A percentile compares a stretch with the other conserved stretches of the same genome.
phyloP scores from a whole-genome alignment of 2,888 invertebrate species.

The Priocnemis perturbator region DNA sequence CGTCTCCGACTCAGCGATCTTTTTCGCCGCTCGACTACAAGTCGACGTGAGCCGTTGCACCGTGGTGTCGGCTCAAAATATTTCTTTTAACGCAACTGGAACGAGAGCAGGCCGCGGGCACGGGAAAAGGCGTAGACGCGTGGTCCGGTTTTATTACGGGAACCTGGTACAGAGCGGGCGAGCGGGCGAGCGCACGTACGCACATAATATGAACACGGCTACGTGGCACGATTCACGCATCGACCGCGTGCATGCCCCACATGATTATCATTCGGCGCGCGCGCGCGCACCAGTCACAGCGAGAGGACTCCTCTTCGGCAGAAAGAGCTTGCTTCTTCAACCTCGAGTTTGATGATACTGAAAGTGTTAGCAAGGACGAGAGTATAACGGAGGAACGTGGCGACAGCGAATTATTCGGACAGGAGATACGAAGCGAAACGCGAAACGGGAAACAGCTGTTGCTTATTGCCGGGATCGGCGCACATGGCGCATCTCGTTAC shows the following conservation, averaged over 20 bases:
- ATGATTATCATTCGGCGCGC: conserved; percentile 50
- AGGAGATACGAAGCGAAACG: conserved; percentile 8
- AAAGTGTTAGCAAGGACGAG: not conserved
- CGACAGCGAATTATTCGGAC: conserved; percentile 42
- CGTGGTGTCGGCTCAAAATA: too few relatives aligned
- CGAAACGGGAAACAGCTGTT: conserved; percentile 53
- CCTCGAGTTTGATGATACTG: too few relatives aligned
- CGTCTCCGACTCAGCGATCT: too few relatives aligned
- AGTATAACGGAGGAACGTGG: not conserved
- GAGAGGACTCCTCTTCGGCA: too few relatives aligned
- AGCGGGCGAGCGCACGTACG: not conserved
- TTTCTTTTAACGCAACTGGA: conserved; percentile 10
- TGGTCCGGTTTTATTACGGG: conserved; percentile 56
- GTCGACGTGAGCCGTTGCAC: too few relatives aligned
- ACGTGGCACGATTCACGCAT: conserved; percentile 28
- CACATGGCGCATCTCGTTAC: conserved; percentile 49
- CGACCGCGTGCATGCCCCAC: conserved; percentile 42
- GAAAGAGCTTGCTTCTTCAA: too few relatives aligned
- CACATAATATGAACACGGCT: not conserved
- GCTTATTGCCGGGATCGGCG: conserved; percentile 39
- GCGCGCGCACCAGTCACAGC: too few relatives aligned
- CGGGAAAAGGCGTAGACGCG: conserved; percentile 49
- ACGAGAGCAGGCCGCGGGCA: conserved; percentile 34
- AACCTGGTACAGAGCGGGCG: conserved; percentile 29
- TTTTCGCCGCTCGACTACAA: too few relatives aligned